phyloP scores from a whole-genome alignment of 2,888 invertebrate genomes.

The Troides oblongomaculatus region DNA sequence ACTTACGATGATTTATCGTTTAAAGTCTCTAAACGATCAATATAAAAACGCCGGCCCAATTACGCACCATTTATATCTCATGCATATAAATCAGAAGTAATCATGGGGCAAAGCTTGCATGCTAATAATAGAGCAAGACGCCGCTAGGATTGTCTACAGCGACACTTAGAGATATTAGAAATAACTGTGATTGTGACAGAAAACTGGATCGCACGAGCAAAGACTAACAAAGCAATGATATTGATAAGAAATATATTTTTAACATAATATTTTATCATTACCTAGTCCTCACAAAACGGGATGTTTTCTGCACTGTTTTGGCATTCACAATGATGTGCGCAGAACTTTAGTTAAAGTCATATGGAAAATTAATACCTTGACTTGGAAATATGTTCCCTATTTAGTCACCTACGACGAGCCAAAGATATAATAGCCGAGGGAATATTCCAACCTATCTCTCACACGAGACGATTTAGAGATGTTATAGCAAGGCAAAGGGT shows the following conservation, averaged over 20 bases:
- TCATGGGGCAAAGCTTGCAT: slow-evolving; percentile 45
- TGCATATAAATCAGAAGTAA: slow-evolving; percentile 72
- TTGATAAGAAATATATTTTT: background rate
- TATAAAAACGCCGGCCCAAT: slow-evolving; percentile 60
- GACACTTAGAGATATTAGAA: slow-evolving; percentile 36
- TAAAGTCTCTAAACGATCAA: slow-evolving; percentile 52
- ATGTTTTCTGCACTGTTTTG: too few species aligned
- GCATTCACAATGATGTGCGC: too few species aligned
- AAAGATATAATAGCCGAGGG: too few species aligned
- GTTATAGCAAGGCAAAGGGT: too few species aligned
- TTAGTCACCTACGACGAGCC: too few species aligned
- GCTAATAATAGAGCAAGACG: slow-evolving; percentile 57
- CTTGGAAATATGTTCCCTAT: too few species aligned
- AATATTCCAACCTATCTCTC: too few species aligned
- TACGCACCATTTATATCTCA: slow-evolving; percentile 68
- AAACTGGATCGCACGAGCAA: background rate
- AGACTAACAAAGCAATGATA: background rate
- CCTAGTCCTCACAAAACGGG: too few species aligned
- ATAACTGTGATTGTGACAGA: background rate
- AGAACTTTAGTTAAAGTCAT: too few species aligned
- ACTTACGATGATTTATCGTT: slow-evolving; percentile 60
- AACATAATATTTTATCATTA: background rate
- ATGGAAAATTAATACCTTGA: too few species aligned
- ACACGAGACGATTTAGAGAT: too few species aligned
- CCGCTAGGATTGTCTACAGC: slow-evolving; percentile 35